Conservation (phyloP, 92 coral and sea anemone species). For the Epizoanthus stellaris region DNA sequence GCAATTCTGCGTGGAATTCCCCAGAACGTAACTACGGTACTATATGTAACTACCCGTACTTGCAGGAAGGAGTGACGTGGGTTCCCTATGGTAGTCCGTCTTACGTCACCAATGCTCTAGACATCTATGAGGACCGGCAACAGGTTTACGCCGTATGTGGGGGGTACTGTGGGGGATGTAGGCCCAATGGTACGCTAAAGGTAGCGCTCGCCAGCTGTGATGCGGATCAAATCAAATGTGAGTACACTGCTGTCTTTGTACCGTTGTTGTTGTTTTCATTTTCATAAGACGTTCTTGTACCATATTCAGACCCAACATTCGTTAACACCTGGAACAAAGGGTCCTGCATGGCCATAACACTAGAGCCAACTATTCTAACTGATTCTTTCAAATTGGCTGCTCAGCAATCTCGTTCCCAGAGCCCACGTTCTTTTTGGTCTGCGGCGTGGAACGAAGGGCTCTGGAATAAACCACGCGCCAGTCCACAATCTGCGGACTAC, state of each 20-base stretch:
- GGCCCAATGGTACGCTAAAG: conserved; percentile 64
- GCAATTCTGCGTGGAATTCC: no score
- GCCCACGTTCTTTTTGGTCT: no score
- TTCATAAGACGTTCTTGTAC: not conserved
- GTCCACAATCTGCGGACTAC: no score
- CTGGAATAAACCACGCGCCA: no score
- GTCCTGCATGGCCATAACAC: no score
- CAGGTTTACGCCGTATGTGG: conserved; percentile 88
- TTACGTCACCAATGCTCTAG: conserved; percentile 75
- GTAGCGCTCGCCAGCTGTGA: conserved; percentile 76
- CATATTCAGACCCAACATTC: not conserved
- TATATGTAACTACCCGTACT: not conserved
- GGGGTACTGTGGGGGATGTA: conserved; percentile 95
- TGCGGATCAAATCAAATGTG: conserved; percentile 80
- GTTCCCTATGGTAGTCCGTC: conserved; percentile 81
- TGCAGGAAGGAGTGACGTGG: conserved; percentile 85
- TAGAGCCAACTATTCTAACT: no score
- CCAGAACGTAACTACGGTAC: no score
- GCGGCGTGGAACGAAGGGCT: no score
- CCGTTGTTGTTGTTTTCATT: not conserved
- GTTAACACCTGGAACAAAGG: no score
- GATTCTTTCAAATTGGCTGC: no score
- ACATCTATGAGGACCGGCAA: conserved; percentile 64
- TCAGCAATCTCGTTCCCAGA: no score
- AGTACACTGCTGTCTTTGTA: conserved; percentile 16